phyloP scores from a whole-genome alignment of 2,113 vertebrate species.

The Dipodomys spectabilis region DNA sequence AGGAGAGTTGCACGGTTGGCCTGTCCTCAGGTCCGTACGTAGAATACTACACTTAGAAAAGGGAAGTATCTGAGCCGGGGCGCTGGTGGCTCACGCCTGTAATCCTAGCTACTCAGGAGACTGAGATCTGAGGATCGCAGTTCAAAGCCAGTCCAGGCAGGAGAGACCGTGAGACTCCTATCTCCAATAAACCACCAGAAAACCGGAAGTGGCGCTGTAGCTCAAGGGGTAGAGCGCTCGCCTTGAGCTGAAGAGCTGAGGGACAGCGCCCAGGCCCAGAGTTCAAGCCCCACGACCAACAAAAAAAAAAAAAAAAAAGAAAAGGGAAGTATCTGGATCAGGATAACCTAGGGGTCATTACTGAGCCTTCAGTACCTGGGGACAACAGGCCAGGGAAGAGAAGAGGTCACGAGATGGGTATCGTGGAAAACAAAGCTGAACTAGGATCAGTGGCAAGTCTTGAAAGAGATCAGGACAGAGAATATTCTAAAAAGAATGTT shows the following conservation, averaged over 20 bases:
- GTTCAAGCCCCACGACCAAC: no score
- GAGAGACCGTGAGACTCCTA: no score
- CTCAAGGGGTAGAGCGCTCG: no score
- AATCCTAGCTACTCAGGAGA: no score
- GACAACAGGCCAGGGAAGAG: neutral
- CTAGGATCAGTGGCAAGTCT: slow-evolving; percentile 18
- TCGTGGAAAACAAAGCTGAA: neutral
- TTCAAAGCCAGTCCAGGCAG: no score
- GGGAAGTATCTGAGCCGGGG: neutral
- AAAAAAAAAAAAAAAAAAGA: no score
- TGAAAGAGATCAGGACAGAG: neutral
- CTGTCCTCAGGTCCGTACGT: neutral
- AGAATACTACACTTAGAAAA: neutral
- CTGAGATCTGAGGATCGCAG: no score
- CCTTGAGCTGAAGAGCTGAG: no score
- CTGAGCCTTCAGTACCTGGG: neutral
- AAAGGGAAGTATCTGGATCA: neutral
- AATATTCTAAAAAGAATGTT: neutral
- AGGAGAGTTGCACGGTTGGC: neutral
- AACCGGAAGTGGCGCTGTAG: no score
- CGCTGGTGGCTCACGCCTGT: no score
- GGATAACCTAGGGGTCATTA: neutral
- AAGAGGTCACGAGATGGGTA: neutral
- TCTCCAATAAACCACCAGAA: no score
- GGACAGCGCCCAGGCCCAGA: no score